These are phyloP conservation scores for Drosophila seclusa DNA, from an alignment of 2,888 invertebrate species.

Conservation along the genomic window DNA sequence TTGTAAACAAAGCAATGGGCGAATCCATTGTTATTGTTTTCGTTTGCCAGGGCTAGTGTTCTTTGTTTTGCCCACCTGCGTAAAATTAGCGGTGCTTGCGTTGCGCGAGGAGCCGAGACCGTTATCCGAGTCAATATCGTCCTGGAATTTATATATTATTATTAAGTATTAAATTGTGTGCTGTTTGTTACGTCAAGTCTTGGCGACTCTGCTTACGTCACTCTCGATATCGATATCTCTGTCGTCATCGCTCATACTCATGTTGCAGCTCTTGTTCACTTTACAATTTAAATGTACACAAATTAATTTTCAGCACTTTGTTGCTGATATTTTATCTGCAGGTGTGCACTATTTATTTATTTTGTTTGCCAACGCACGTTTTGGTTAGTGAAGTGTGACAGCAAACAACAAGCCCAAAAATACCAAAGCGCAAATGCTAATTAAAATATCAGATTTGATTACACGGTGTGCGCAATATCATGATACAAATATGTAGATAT, in stretches of 20 bases:
- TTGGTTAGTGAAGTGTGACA: slow-evolving; percentile 28
- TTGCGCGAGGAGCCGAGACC: slow-evolving; percentile 87
- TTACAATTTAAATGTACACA: neutral
- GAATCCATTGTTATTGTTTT: slow-evolving; percentile 7
- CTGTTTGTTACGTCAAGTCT: slow-evolving; percentile 9
- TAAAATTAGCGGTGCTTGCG: slow-evolving; percentile 90
- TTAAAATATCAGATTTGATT: slow-evolving; percentile 6
- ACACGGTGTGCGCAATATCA: neutral
- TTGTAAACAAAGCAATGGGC: slow-evolving; percentile 63
- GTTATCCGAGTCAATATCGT: slow-evolving; percentile 92
- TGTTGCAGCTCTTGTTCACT: slow-evolving; percentile 13
- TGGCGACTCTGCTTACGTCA: slow-evolving; percentile 89
- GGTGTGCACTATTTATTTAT: slow-evolving; percentile 32
- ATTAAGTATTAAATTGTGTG: slow-evolving; percentile 7
- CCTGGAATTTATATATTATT: slow-evolving; percentile 85
- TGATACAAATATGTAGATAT: neutral
- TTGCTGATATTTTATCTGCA: slow-evolving; percentile 18
- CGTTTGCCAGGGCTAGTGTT: neutral
- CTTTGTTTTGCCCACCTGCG: slow-evolving; percentile 87
- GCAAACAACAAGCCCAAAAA: slow-evolving; percentile 5
- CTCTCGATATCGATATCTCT: slow-evolving; percentile 98
- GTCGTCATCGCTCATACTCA: slow-evolving; percentile 96
- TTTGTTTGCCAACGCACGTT: slow-evolving; percentile 64
- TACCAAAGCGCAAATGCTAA: neutral
- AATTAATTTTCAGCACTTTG: neutral